Percentiles rank a stretch among this genome's conserved stretches.
These are phyloP conservation scores for Druon quercuslanigerum DNA, from an alignment of 1,140 invertebrate genomes.

Conservation along the genomic window DNA sequence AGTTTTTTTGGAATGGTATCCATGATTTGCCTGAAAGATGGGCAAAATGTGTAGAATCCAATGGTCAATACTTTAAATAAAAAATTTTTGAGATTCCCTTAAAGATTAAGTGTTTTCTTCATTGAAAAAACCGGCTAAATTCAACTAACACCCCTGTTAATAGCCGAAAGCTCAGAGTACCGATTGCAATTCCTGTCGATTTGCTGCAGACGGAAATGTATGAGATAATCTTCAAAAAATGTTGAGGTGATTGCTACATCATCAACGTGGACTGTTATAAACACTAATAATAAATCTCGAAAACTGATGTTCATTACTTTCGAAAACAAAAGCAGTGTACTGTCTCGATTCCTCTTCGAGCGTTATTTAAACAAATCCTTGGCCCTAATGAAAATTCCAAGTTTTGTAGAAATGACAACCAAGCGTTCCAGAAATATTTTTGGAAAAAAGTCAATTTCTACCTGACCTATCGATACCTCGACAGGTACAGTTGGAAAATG, in stretches of 20 bases:
- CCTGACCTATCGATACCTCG: background rate
- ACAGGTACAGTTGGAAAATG: background rate
- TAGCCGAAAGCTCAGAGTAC: no score
- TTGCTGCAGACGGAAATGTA: slow-evolving; percentile 32
- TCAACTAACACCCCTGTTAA: no score
- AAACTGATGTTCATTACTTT: background rate
- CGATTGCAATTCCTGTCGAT: slow-evolving; percentile 34
- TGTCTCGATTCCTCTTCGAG: background rate
- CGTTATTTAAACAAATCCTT: slow-evolving; percentile 6
- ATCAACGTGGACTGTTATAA: slow-evolving; percentile 14
- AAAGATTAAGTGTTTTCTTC: no score
- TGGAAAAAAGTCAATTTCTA: background rate
- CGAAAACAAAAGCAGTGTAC: slow-evolving; percentile 1
- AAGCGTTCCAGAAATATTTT: background rate
- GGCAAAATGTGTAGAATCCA: no score
- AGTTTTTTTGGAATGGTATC: no score
- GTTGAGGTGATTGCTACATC: slow-evolving; percentile 12
- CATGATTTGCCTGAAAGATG: no score
- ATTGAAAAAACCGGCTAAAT: no score
- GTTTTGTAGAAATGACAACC: no score
- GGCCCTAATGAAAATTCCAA: slow-evolving; percentile 4
- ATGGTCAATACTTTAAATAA: no score
- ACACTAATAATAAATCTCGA: background rate
- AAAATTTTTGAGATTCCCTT: no score
- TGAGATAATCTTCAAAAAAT: slow-evolving; percentile 19